These are phyloP conservation scores for Procavia capensis DNA, from an alignment of 2,113 vertebrate genomes.

Conservation along the genomic window DNA sequence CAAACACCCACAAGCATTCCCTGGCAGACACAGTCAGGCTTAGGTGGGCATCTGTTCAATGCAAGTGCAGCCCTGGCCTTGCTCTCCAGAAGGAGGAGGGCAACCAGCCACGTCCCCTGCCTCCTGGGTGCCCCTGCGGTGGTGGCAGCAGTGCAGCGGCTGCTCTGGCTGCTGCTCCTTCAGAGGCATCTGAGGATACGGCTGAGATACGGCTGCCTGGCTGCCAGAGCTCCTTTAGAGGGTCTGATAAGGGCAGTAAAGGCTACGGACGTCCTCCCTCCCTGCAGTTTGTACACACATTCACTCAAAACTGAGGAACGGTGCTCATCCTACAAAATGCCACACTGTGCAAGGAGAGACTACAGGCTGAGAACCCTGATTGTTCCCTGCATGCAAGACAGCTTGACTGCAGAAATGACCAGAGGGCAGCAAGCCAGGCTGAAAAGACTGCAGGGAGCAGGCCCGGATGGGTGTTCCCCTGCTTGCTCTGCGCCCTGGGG, in stretches of 20 bases:
- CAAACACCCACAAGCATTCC: not conserved
- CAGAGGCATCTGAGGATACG: not conserved
- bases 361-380: not conserved
- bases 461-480: not conserved
- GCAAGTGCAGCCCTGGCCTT: not conserved
- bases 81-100: not conserved
- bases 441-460: not conserved
- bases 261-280: not conserved
- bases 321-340: no score
- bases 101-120: fast-evolving
- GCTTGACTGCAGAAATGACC: no score
- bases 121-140: fast-evolving
- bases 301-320: not conserved
- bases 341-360: not conserved
- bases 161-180: not conserved
- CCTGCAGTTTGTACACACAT: not conserved
- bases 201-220: not conserved
- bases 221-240: not conserved
- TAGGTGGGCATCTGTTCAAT: not conserved
- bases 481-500: no score
- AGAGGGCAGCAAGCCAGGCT: not conserved
- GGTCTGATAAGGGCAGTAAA: not conserved
- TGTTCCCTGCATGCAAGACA: fast-evolving
- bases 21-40: not conserved
- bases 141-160: not conserved